A percentile compares a stretch with the other conserved stretches of the same genome.
Evolutionary conservation across 2,113 vertebrate species (phyloP).

Genomic region (Rhinoderma darwinii): DNA sequence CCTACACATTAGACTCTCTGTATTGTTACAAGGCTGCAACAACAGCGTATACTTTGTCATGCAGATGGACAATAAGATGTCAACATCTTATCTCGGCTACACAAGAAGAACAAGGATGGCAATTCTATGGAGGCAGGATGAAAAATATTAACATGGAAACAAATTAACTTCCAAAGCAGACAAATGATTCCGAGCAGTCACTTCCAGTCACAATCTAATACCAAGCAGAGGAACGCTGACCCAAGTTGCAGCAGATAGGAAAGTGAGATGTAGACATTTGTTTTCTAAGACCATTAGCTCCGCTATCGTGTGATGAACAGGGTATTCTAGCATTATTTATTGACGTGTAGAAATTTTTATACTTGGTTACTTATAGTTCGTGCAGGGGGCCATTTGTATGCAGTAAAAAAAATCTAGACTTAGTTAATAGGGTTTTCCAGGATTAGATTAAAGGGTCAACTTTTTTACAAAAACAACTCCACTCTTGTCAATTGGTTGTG

Average conservation of each 20-base stretch:
- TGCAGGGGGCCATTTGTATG: not conserved
- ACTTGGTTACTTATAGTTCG: not conserved
- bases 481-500: too few relatives aligned
- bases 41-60: conserved; percentile 37
- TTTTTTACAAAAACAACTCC: too few relatives aligned
- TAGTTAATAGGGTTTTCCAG: not conserved
- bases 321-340: not conserved
- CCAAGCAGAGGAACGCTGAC: not conserved
- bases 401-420: not conserved
- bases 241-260: conserved; percentile 1
- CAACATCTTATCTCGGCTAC: conserved; percentile 13
- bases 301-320: conserved; percentile 7
- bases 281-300: not conserved
- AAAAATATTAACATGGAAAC: conserved; percentile 49
- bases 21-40: conserved; percentile 34
- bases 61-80: conserved; percentile 46
- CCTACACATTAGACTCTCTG: not conserved
- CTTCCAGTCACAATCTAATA: conserved; percentile 38
- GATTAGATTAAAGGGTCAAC: too few relatives aligned
- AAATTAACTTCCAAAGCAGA: conserved; percentile 39
- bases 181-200: conserved; percentile 16
- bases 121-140: conserved; percentile 38
- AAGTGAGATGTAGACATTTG: conserved; percentile 23
- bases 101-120: conserved; percentile 31
- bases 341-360: not conserved